Evolutionary conservation across 1,140 invertebrate species (phyloP), one percentile per base, ranked within the genome.

Genomic region (Drosophila ananassae): DNA sequence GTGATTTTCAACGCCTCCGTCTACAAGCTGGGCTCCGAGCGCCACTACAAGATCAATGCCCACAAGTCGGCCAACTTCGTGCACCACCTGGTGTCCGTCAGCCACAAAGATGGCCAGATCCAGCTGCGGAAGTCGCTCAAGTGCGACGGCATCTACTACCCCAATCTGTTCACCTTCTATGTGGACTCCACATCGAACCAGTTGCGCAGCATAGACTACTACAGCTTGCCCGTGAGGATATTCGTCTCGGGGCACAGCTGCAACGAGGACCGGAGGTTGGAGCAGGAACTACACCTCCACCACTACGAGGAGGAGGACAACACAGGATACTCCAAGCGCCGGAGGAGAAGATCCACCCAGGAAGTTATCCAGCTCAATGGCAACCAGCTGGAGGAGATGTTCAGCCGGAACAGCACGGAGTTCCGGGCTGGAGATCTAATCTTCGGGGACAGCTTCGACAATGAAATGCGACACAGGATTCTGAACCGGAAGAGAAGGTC

Each of bases 91-190:
- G 93, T 97, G 44, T 93, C 94, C 62, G 96, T 98, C 25, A 95
- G 96, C 89, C 93, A 94, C 34, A 94, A 95, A 73, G 94, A 93
- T 51, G 97, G 96, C 1, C 94, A 95, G 52, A 95, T 97, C n/a
- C 94, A 94, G 1, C 90, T 97, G n/a, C 94, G 94, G 62, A 94
- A 95, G 73, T 92, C 92, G 12, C 92, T 97, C n/a, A 94, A 94
- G 73, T 98, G 97, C 92, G 95, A 97, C 66, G 96, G 96, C 28
- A 93, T 97, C 7, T 95, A 95, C 54, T 97, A 97, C 81, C 96
- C 96, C 0, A 95, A 96, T 74, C 93, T 97, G 13, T 97, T 97
- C 91, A 97, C 96, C 3, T 94, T 97, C 73, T 96, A 97, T 92
- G 95, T 97, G 59, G 97, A 98, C 83, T 97, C 96, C 12, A 96